Base-by-base conservation (phyloP, 2,888 invertebrate species). In the Epistrophella euchroma region DNA sequence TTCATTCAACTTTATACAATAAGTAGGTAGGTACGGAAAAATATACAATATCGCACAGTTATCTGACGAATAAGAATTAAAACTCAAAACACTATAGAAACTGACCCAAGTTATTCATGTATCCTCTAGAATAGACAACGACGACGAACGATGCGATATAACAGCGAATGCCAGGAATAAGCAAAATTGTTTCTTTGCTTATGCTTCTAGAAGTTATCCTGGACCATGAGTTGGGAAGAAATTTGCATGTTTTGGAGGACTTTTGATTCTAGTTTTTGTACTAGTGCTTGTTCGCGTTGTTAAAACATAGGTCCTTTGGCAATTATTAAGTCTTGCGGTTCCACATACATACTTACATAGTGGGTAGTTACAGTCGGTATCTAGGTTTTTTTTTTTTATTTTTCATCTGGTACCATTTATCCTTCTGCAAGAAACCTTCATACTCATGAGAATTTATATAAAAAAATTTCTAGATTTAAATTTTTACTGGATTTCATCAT, bases 291-390 rank as follows among this genome's bases (percentile, higher is more conserved):
- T 66, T 64, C 66, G 47, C 9, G 32, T 32, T 50, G 9, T 62
- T 72, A 56, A 47, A 64, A 64, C 37, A 56, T 45, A 55, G 37
- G 71, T 72, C 56, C 60, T 62, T 35, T 15, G 56, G 56, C 75
- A 75, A 78, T 78, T 78, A 78, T 78, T 78, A 56, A 78, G 71
- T 72, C 17, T 19, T 56, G 13, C 11, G 45, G n/a, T 25, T 64
- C 35, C 37, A 55, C 55, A 19, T 28, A 62, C 35, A 72, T 71
- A 71, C 55, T 28, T 28, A 62, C 35, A 72, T 71, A 71, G 71
- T 77, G 52, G 77, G 22, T 64, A 7, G 19, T 32, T 19, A 47
- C 19, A 45, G 25, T 28, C 11, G 9, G 9, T 45, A 22, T 28
- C 45, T 43, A 17, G 6, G 2, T 56, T 32, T 11, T 17, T 0